Conservation (phyloP, 2,797 vertebrate genomes). For the Microctenopoma steveboyesi region DNA sequence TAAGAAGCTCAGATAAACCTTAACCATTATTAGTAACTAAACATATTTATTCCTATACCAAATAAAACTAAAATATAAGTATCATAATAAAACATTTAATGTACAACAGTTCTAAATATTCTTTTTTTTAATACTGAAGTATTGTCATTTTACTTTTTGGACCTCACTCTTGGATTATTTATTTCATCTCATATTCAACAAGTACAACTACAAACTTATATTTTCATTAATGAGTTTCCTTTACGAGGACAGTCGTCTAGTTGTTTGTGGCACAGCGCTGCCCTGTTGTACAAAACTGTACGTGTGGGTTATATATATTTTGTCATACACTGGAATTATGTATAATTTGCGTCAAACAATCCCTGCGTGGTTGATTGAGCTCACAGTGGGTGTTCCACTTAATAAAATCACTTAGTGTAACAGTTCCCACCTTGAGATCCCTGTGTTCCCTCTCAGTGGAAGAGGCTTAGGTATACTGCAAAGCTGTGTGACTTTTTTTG, state of each 20-base stretch:
- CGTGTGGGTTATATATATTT: constrained; percentile 57
- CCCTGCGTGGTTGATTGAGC: constrained; percentile 66
- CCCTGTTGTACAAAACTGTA: constrained; percentile 20
- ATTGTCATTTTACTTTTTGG: background rate
- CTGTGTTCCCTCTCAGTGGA: constrained; percentile 54
- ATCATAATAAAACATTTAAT: too few relatives aligned
- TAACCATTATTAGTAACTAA: too few relatives aligned
- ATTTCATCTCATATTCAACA: background rate
- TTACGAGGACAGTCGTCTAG: background rate
- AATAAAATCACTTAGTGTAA: constrained; percentile 75
- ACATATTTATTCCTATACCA: too few relatives aligned
- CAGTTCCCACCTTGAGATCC: constrained; percentile 66
- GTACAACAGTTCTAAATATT: too few relatives aligned
- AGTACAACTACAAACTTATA: background rate
- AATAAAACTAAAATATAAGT: too few relatives aligned
- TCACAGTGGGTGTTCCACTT: constrained; percentile 75
- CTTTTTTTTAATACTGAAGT: too few relatives aligned
- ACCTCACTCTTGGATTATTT: background rate
- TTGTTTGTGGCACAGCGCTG: constrained; percentile 12
- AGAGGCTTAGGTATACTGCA: constrained; percentile 51
- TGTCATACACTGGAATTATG: constrained; percentile 65
- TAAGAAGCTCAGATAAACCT: too few relatives aligned
- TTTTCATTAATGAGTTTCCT: background rate
- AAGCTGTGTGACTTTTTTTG: constrained; percentile 48
- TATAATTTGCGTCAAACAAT: constrained; percentile 75